Evolutionary conservation across 1,140 invertebrate genomes (phyloP).

Genomic region (Drosophila serrata): DNA sequence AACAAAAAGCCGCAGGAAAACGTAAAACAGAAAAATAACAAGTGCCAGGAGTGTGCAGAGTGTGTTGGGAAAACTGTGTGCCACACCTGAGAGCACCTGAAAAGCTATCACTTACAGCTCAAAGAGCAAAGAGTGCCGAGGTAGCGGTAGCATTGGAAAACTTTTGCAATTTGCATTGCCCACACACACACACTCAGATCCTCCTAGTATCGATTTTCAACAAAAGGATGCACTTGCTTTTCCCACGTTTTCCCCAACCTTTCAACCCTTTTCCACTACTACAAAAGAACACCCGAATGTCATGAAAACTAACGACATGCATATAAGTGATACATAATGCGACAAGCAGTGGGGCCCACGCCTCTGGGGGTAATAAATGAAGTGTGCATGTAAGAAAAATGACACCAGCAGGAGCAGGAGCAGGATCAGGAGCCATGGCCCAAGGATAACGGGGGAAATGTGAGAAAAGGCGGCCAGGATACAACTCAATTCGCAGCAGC

Average conservation of each 20-base stretch:
- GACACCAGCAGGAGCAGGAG: slow-evolving; percentile 46
- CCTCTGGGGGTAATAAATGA: slow-evolving; percentile 74
- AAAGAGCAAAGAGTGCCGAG: slow-evolving; percentile 57
- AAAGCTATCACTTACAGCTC: slow-evolving; percentile 81
- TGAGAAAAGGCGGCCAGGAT: slow-evolving; percentile 30
- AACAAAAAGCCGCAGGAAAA: slow-evolving; percentile 27
- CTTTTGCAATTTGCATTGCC: slow-evolving; percentile 64
- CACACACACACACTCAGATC: slow-evolving; percentile 2
- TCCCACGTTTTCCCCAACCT: slow-evolving; percentile 9
- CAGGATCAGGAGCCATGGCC: neutral
- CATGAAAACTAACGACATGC: slow-evolving; percentile 81
- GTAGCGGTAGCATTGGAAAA: slow-evolving; percentile 22
- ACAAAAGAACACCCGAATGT: slow-evolving; percentile 48
- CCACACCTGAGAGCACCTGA: slow-evolving; percentile 63
- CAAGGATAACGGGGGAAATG: slow-evolving; percentile 8
- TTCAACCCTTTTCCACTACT: neutral
- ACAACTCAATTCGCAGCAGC: slow-evolving; percentile 39
- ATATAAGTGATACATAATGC: slow-evolving; percentile 77
- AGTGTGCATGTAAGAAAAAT: slow-evolving; percentile 78
- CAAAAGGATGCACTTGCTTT: slow-evolving; percentile 55
- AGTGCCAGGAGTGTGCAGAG: slow-evolving; percentile 23
- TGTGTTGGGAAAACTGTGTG: slow-evolving; percentile 30
- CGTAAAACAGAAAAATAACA: slow-evolving; percentile 17
- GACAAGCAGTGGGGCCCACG: slow-evolving; percentile 12
- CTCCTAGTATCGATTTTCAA: slow-evolving; percentile 66